Evolutionary conservation across 2,113 vertebrate genomes (phyloP), one percentile per base, ranked within the genome.

Genomic region (Trachemys scripta): DNA sequence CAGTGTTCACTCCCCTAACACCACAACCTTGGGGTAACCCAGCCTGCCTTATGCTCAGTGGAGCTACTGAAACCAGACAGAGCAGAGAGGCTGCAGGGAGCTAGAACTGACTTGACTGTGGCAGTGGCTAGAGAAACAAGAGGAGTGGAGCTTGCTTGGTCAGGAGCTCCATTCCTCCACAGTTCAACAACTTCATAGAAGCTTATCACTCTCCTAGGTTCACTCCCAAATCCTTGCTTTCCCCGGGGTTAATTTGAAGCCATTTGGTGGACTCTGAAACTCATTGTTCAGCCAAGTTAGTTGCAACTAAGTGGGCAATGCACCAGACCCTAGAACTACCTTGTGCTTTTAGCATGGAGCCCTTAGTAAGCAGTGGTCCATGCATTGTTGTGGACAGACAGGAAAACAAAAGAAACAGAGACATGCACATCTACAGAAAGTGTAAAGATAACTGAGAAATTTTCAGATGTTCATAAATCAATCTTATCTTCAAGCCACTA

Each of bases 401-500:
- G 10, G 42, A 25, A 76, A 42, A 24, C 19, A 65, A 35, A 62
- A 75, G 72, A 42, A 24, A 75, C n/a, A 75, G n/a, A 76, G 38
- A 10, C 72, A 45, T 76, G 38, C 24, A 42, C 38, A 76, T 45
- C 38, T 76, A 25, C 22, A 45, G 42, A 38, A 76, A 45, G 20
- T 24, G 20, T 42, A 45, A 42, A 76, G n/a, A 25, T 42, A 76
- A 76, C 72, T 10, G 10, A 76, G 72, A 45, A 13, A 90, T 96
- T 94, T 96, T 85, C 92, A 94, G 49, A 80, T 88, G 84, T 45
- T 50, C 20, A 2, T 96, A 96, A 96, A 94, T 97, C 94, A 93
- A 49, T 94, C 90, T 93, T 82, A 94, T 85, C 88, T 50, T 83
- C 31, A 94, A 85, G 84, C 92, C 85, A 83, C 0, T 82, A 88